Evolutionary conservation across 1,140 invertebrate genomes (phyloP).

Genomic region (Chymomyza costata): DNA sequence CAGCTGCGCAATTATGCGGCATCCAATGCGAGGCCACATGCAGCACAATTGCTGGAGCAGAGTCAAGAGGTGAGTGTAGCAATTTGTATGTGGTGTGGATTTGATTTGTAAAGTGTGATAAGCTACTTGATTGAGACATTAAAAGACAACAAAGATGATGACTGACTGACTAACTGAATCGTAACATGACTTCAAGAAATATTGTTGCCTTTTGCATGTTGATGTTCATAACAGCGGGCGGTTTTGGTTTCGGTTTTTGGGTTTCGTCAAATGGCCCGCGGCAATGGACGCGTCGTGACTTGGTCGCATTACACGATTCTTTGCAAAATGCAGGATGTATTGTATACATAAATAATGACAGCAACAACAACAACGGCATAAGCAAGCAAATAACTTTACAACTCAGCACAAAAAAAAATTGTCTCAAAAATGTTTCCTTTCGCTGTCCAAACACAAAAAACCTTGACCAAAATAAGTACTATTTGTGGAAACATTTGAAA

Average conservation of each 20-base stretch:
- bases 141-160: too few species aligned
- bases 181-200: conserved; percentile 13
- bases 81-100: conserved; percentile 8
- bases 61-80: conserved; percentile 65
- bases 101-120: conserved; percentile 7
- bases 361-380: conserved; percentile 23
- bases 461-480: background rate
- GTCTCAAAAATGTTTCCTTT: background rate
- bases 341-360: conserved; percentile 9
- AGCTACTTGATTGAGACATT: conserved; percentile 10
- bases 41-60: conserved; percentile 62
- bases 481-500: background rate
- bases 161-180: too few species aligned
- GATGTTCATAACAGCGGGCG: conserved; percentile 16
- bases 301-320: conserved; percentile 63
- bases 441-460: background rate
- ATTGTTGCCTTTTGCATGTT: conserved; percentile 11
- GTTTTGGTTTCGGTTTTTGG: too few species aligned
- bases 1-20: conserved; percentile 67
- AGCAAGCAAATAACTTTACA: too few species aligned
- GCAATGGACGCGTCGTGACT: conserved; percentile 58
- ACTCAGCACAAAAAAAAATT: conserved; percentile 1
- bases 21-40: conserved; percentile 58
- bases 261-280: conserved; percentile 46
- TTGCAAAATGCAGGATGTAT: conserved; percentile 60